Percentiles rank a stretch among this genome's conserved stretches.
phyloP scores from a whole-genome alignment of 1,140 invertebrate species.

The Nilaparvata lugens region DNA sequence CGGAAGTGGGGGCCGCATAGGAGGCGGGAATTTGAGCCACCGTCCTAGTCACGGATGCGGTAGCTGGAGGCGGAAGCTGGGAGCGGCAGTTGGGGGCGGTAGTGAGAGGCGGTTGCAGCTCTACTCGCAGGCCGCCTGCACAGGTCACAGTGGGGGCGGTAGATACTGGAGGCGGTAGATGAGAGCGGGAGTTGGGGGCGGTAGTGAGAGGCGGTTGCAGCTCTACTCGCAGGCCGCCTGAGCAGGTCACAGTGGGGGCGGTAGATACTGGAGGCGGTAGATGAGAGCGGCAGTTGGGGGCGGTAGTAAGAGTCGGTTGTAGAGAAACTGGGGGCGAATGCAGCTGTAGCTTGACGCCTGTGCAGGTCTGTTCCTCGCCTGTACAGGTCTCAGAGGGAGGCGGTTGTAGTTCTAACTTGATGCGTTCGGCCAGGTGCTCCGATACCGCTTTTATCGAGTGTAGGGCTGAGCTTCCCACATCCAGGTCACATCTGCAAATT shows the following conservation, averaged over 20 bases:
- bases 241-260: not conserved
- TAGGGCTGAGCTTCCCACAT: constrained; percentile 20
- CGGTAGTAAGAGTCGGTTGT: constrained; percentile 5
- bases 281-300: not conserved
- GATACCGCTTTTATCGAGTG: constrained; percentile 24
- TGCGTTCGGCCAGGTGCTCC: constrained; percentile 23
- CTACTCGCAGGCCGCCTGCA: too few species aligned
- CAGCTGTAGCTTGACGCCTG: constrained; percentile 1
- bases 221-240: too few species aligned
- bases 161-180: constrained; percentile 5
- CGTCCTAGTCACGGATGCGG: too few species aligned
- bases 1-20: too few species aligned
- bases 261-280: constrained; percentile 3
- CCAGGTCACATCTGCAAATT: constrained; percentile 22
- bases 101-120: too few species aligned
- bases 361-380: constrained; percentile 8
- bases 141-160: not conserved
- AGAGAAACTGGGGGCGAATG: not conserved
- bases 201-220: too few species aligned
- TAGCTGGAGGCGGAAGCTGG: constrained; percentile 2
- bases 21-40: too few species aligned
- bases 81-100: too few species aligned
- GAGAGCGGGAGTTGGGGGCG: too few species aligned
- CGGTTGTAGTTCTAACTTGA: constrained; percentile 20
- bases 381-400: constrained; percentile 12